Evolutionary conservation across 2,888 invertebrate genomes (phyloP).

Genomic region (Lacanobia oleracea): DNA sequence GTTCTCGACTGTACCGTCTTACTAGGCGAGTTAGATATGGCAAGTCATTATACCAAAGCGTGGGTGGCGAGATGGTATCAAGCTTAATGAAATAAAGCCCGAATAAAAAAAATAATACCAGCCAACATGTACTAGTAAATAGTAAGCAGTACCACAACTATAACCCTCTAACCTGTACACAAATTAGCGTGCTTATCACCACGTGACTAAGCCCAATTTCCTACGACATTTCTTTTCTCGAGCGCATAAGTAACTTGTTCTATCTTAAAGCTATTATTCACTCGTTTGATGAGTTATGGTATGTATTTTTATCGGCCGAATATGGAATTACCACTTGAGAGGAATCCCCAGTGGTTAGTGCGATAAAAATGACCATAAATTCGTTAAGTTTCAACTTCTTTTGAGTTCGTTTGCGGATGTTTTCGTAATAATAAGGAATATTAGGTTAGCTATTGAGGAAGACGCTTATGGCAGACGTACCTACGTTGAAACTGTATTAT

Average conservation of each 20-base stretch:
- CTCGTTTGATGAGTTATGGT: conserved; percentile 75
- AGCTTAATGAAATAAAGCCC: conserved; percentile 88
- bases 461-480: not conserved
- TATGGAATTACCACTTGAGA: conserved; percentile 70
- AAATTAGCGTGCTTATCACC: conserved; percentile 50
- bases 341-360: conserved; percentile 24
- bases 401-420: not conserved
- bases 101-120: conserved; percentile 81
- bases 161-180: conserved; percentile 18
- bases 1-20: conserved; percentile 69
- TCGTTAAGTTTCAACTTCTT: conserved; percentile 4
- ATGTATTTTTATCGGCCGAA: conserved; percentile 73
- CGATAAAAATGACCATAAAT: conserved; percentile 26
- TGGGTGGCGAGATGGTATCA: conserved; percentile 89
- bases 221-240: conserved; percentile 16
- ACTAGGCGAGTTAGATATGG: conserved; percentile 81
- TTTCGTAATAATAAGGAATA: conserved; percentile 7
- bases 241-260: conserved; percentile 30
- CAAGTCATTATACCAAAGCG: conserved; percentile 87
- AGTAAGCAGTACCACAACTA: conserved; percentile 54
- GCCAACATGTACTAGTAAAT: conserved; percentile 68
- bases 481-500: conserved; percentile 1
- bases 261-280: conserved; percentile 71
- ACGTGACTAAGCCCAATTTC: conserved; percentile 40
- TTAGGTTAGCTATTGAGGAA: conserved; percentile 31